phyloP scores from a whole-genome alignment of 2,797 vertebrate genomes.

The Myotis vivesi region DNA sequence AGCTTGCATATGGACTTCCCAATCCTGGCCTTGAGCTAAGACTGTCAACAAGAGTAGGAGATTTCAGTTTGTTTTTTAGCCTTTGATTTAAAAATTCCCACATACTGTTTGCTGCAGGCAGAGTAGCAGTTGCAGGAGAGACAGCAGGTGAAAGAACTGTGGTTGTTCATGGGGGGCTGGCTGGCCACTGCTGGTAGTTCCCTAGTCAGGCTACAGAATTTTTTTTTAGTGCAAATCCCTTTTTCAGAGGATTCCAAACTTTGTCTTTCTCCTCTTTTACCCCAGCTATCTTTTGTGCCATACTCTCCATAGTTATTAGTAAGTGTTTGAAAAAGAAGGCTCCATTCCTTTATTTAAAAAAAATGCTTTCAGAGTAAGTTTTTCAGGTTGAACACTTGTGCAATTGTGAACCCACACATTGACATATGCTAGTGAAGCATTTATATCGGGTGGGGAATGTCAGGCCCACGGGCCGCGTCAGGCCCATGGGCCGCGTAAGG shows the following conservation, averaged over 20 bases:
- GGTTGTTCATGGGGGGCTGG: neutral
- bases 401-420: neutral
- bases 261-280: neutral
- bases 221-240: neutral
- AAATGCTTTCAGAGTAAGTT: neutral
- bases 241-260: neutral
- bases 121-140: conserved; percentile 41
- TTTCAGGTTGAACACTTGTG: neutral
- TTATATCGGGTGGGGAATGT: neutral
- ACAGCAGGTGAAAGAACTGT: neutral
- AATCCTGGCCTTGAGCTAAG: conserved; percentile 31
- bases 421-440: conserved; percentile 1
- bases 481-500: no score
- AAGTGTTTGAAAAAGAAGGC: neutral
- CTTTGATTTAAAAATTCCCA: conserved; percentile 69
- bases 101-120: conserved; percentile 60
- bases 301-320: neutral
- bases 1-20: neutral
- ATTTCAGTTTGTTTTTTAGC: conserved; percentile 55
- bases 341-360: neutral
- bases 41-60: conserved; percentile 38
- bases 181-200: neutral
- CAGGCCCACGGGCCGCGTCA: no score
- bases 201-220: neutral
- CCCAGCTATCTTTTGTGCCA: neutral